Evolutionary conservation across 2,888 invertebrate species (phyloP).

Genomic region (Chrysolina haemoptera): DNA sequence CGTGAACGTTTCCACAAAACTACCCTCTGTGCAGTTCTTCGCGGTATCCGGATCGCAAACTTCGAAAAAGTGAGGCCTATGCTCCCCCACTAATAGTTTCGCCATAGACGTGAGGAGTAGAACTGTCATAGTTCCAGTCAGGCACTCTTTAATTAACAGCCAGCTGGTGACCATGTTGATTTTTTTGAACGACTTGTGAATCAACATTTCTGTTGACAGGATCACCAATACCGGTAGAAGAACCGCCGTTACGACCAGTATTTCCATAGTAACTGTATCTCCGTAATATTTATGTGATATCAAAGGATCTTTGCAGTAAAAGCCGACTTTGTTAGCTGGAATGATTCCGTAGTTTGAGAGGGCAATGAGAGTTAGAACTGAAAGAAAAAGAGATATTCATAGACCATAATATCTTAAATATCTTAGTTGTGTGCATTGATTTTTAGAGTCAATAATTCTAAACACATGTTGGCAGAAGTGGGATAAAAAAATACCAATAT

Average conservation of each 20-base stretch:
- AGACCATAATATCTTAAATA: no score
- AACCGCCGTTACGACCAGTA: conserved; percentile 73
- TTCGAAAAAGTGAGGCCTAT: conserved; percentile 82
- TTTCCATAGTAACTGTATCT: conserved; percentile 77
- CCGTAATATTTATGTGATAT: conserved; percentile 78
- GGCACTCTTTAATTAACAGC: conserved; percentile 71
- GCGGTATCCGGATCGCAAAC: conserved; percentile 80
- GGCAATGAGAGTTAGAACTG: conserved; percentile 27
- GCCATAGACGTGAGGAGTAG: conserved; percentile 76
- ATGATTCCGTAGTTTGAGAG: conserved; percentile 59
- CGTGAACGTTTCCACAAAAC: conserved; percentile 76
- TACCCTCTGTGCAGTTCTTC: conserved; percentile 75
- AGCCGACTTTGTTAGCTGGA: conserved; percentile 77
- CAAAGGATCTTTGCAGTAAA: conserved; percentile 80
- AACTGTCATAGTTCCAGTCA: conserved; percentile 76
- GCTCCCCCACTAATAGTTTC: conserved; percentile 76
- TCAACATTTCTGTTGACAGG: conserved; percentile 57
- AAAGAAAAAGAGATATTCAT: conserved; percentile 1
- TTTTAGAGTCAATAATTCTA: no score
- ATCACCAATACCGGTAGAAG: conserved; percentile 70
- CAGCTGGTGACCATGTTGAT: conserved; percentile 70
- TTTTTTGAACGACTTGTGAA: conserved; percentile 66
- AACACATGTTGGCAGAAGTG: no score
- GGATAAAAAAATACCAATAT: no score
- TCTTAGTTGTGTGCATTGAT: no score